Evolutionary conservation across 2,797 vertebrate species (phyloP), one percentile per base, ranked within the genome.

Genomic region (Sus cebifrons): DNA sequence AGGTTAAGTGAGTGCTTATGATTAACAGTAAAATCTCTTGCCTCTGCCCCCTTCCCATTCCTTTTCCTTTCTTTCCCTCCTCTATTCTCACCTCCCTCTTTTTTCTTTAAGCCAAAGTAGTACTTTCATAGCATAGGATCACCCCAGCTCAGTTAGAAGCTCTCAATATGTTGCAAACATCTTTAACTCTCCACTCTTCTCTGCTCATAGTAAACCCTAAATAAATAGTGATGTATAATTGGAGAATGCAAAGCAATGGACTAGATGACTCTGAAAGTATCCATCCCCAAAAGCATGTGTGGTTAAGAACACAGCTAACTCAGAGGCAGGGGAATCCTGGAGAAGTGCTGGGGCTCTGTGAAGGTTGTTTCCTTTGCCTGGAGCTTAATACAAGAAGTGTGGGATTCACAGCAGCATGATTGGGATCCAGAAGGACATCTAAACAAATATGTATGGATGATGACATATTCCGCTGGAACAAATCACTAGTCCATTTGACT

Each of bases 401-500:
- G 18, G 52, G 29, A 14, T 17, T 68, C 10, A 20, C 29, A 91
- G 49, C 65, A 68, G 52, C 60, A 75, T 52, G 40, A 23, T 1
- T 40, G 32, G 15, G 29, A 27, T 75, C 84, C 29, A 49, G 44
- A 70, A 93, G 83, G 91, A 83, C 12, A 25, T 86, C 70, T 95
- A 56, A 49, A 6, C 68, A 86, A 88, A 60, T 81, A n/a, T 4
- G 2, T 36, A 29, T 75, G 68, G 56, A 44, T 77, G 25, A 74
- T 7, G 27, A 7, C 75, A 27, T 40, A 68, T 73, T 94, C 64
- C 74, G 86, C 13, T 21, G 60, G 90, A 96, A 86, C 81, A 91
- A 85, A 89, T 95, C 68, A 83, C 29, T 32, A 83, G 20, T 64
- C 79, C 56, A 14, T 96, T 87, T 92, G 84, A 87, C 74, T 75